phyloP scores from a whole-genome alignment of 2,888 invertebrate genomes.

The Philhelius pedissequus region DNA sequence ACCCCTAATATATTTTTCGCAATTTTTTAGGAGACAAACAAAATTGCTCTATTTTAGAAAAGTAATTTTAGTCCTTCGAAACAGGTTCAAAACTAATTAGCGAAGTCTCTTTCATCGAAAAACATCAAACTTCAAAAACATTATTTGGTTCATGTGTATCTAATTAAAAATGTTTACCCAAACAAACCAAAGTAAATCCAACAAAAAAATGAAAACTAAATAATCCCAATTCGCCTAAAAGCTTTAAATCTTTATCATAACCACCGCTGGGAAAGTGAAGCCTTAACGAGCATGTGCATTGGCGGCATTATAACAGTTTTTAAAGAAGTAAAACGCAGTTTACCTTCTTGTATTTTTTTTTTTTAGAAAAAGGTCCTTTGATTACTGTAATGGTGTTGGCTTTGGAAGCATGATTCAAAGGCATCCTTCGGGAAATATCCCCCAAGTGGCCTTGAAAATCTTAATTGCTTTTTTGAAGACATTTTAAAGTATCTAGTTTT shows the following conservation, averaged over 20 bases:
- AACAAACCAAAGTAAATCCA: background rate
- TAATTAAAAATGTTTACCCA: constrained; percentile 7
- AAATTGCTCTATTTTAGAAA: too few species aligned
- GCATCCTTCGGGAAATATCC: background rate
- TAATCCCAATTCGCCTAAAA: constrained; percentile 1
- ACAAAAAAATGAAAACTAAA: background rate
- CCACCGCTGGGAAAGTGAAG: background rate
- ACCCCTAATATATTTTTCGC: too few species aligned
- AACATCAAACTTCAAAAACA: background rate
- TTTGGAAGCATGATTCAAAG: background rate
- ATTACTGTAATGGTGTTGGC: background rate
- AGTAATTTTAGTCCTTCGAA: background rate
- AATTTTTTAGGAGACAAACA: too few species aligned
- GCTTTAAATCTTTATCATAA: background rate
- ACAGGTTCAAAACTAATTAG: background rate
- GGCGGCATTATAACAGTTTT: constrained; percentile 8
- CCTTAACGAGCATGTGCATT: background rate
- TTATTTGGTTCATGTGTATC: background rate
- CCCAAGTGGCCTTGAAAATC: background rate
- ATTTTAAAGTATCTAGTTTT: too few species aligned
- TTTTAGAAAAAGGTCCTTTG: background rate
- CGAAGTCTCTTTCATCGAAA: background rate
- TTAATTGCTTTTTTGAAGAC: background rate
- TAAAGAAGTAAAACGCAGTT: background rate
- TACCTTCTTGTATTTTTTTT: background rate